phyloP scores from a whole-genome alignment of 2,797 vertebrate genomes.

The Coregonus suidteri region DNA sequence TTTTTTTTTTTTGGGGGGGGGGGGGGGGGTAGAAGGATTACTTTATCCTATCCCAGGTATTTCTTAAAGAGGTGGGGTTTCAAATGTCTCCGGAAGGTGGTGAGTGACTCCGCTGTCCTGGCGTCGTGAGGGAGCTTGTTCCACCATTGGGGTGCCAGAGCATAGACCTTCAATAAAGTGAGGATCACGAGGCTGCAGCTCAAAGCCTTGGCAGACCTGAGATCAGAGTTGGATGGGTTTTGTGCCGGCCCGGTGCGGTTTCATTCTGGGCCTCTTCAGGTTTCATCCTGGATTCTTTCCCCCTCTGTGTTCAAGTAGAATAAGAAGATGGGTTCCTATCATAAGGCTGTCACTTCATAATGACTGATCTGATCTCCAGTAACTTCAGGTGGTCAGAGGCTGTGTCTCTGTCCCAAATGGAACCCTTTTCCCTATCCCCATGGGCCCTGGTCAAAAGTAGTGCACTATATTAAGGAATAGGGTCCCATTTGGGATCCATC shows the following conservation, averaged over 20 bases:
- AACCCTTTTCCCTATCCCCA: not conserved
- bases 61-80: too few species aligned
- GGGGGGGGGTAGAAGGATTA: too few species aligned
- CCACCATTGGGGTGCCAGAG: too few species aligned
- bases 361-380: not conserved
- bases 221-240: not conserved
- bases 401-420: not conserved
- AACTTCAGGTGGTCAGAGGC: not conserved
- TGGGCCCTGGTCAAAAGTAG: not conserved
- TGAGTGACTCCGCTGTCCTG: too few species aligned
- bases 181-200: slow-evolving; percentile 24
- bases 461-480: not conserved
- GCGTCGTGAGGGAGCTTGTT: too few species aligned
- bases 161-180: slow-evolving; percentile 35
- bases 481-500: not conserved
- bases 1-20: too few species aligned
- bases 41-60: too few species aligned
- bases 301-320: not conserved
- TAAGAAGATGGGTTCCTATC: not conserved
- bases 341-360: not conserved
- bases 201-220: slow-evolving; percentile 5
- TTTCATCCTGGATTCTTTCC: not conserved
- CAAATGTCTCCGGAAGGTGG: too few species aligned
- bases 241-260: not conserved
- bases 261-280: too few species aligned